A percentile compares a stretch with the other conserved stretches of the same genome.
Conservation (phyloP, 2,113 vertebrate genomes). For the Kryptolebias marmoratus region DNA sequence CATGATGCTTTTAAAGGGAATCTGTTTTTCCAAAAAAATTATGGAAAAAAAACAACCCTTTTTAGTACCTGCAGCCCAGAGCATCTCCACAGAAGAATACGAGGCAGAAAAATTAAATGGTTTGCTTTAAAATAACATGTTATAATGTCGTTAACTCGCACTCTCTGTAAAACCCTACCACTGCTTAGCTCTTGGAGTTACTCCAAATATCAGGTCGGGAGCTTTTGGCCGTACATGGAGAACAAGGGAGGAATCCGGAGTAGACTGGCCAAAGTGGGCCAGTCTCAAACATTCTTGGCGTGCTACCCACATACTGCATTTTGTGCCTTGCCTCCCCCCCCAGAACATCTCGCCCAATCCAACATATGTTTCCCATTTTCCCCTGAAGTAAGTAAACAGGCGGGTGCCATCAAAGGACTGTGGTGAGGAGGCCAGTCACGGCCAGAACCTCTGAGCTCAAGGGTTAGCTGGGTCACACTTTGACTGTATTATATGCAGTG, state of each 20-base stretch:
- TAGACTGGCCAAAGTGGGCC: constrained; percentile 63
- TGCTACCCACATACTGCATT: constrained; percentile 59
- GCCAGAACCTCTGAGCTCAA: constrained; percentile 35
- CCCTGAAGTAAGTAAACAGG: constrained; percentile 62
- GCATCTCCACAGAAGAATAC: constrained; percentile 14
- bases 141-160: constrained; percentile 44
- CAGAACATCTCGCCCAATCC: constrained; percentile 58
- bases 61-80: constrained; percentile 20
- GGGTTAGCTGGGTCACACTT: constrained; percentile 49
- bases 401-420: constrained; percentile 63
- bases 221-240: constrained; percentile 72
- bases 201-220: constrained; percentile 55
- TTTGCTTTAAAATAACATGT: constrained; percentile 24
- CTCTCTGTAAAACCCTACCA: constrained; percentile 44
- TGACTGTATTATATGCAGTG: constrained; percentile 15
- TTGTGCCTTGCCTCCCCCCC: constrained; percentile 28
- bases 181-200: constrained; percentile 45
- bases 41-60: not conserved
- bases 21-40: constrained; percentile 9
- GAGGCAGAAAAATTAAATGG: constrained; percentile 17
- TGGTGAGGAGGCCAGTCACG: constrained; percentile 32
- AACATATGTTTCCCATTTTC: constrained; percentile 76
- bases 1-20: constrained; percentile 26
- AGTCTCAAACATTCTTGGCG: constrained; percentile 70
- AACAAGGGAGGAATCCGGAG: constrained; percentile 64